Conservation (phyloP, 2,888 invertebrate species). For the Gnatocerus cornutus region DNA sequence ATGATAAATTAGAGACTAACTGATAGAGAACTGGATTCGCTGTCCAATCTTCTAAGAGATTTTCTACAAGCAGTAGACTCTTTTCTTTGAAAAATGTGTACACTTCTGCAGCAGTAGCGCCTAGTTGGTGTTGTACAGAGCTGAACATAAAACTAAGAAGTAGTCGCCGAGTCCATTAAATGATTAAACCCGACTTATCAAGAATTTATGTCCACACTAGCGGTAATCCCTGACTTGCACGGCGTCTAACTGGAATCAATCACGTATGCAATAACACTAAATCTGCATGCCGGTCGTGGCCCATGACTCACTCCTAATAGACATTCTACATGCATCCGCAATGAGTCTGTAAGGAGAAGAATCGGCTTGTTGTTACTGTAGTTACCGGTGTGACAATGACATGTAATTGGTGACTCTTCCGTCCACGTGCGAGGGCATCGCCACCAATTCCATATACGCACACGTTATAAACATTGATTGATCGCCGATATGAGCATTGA, state of each 20-base stretch:
- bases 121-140: constrained; percentile 46
- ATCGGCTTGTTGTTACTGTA: constrained; percentile 53
- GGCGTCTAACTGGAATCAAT: constrained; percentile 65
- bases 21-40: too few relatives aligned
- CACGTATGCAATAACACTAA: constrained; percentile 70
- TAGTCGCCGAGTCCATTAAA: constrained; percentile 64
- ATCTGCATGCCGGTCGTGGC: constrained; percentile 68
- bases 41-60: too few relatives aligned
- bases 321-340: constrained; percentile 63
- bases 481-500: constrained; percentile 58
- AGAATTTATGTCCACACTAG: constrained; percentile 64
- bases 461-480: constrained; percentile 61
- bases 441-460: constrained; percentile 53
- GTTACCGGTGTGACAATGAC: constrained; percentile 57
- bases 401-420: constrained; percentile 68
- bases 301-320: constrained; percentile 65
- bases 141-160: constrained; percentile 57
- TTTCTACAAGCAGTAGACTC: too few relatives aligned
- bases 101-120: constrained; percentile 18
- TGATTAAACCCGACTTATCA: constrained; percentile 65
- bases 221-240: constrained; percentile 62
- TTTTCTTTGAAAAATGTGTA: too few relatives aligned
- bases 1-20: too few relatives aligned
- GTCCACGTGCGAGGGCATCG: constrained; percentile 68
- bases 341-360: constrained; percentile 62